Conservation (phyloP, 1,140 invertebrate genomes). For the Trichonephila clavipes region DNA sequence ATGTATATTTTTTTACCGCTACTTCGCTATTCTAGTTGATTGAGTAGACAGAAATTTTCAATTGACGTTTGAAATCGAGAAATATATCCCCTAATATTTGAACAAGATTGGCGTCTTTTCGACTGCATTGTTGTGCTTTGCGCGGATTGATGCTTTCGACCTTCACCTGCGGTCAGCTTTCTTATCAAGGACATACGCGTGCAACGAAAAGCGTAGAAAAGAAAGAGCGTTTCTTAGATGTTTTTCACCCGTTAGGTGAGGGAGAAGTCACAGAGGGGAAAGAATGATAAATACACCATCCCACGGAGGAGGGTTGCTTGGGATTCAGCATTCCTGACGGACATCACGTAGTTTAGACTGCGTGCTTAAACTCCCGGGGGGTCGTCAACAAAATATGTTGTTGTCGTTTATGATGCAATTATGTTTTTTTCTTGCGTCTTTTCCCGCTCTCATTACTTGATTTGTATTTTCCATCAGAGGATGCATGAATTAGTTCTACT, state of each 20-base stretch:
- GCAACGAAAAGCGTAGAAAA: background rate
- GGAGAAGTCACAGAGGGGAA: background rate
- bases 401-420: no score
- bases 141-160: background rate
- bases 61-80: background rate
- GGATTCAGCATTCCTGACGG: background rate
- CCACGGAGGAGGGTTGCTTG: background rate
- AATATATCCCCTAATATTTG: background rate
- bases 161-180: constrained; percentile 20
- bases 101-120: background rate
- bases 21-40: background rate
- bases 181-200: background rate
- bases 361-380: background rate
- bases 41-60: background rate
- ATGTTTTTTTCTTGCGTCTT: no score
- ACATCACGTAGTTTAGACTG: background rate
- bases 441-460: no score
- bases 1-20: no score
- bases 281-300: background rate
- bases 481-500: no score
- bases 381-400: background rate
- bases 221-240: background rate
- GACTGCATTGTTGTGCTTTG: background rate
- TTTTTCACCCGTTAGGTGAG: background rate
- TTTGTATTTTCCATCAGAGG: no score